Evolutionary conservation across 2,797 vertebrate species (phyloP).

Genomic region (Pipistrellus pygmaeus): DNA sequence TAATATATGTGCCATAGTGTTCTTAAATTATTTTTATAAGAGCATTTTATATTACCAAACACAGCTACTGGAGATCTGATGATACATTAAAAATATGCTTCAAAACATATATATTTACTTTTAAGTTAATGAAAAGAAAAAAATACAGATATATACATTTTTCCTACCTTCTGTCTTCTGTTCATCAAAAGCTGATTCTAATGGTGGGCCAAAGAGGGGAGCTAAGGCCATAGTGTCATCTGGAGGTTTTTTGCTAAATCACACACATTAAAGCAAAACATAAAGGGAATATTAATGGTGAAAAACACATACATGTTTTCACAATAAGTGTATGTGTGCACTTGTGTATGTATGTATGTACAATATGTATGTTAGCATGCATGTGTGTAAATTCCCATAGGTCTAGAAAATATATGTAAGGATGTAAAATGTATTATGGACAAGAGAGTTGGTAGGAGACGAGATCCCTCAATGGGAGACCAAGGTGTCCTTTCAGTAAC

Average conservation of each 20-base stretch:
- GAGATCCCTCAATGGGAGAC: background rate
- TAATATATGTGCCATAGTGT: background rate
- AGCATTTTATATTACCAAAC: background rate
- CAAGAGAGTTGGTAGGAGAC: background rate
- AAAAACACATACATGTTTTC: background rate
- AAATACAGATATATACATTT: background rate
- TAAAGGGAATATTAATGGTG: constrained; percentile 14
- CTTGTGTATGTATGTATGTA: background rate
- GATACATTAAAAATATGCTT: background rate
- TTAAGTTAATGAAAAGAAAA: constrained; percentile 4
- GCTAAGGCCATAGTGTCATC: constrained; percentile 89
- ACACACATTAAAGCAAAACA: constrained; percentile 54
- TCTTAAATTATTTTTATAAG: constrained; percentile 44
- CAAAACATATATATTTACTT: background rate
- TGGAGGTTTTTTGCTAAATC: constrained; percentile 89
- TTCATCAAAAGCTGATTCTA: constrained; percentile 93
- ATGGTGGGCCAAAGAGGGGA: constrained; percentile 93
- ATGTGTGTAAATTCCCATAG: background rate
- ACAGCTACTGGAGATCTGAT: background rate
- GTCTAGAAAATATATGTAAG: background rate
- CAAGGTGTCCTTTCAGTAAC: background rate
- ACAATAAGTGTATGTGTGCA: background rate
- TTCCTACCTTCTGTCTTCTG: constrained; percentile 93
- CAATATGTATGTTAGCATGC: background rate
- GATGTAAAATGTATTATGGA: background rate